These are phyloP conservation scores for Pristiophorus japonicus DNA, from an alignment of 2,113 vertebrate species.

Conservation along the genomic window DNA sequence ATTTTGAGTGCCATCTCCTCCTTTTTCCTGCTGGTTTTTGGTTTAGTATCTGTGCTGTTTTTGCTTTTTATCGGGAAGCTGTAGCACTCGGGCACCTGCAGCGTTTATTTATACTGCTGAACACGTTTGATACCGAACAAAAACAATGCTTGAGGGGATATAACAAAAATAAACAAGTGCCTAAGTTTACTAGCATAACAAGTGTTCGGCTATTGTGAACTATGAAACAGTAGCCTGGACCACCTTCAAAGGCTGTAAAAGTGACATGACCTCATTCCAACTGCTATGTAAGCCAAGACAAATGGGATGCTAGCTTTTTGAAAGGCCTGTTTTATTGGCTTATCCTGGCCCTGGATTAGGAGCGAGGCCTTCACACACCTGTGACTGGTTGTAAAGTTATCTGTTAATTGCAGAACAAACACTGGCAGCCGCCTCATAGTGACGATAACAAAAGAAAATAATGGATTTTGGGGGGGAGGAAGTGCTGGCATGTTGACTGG, in stretches of 20 bases:
- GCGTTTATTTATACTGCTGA: background rate
- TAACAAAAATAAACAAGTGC: background rate
- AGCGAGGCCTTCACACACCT: background rate
- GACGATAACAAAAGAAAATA: too few species aligned
- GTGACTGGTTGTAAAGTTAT: background rate
- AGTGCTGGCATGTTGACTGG: background rate
- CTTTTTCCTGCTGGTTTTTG: background rate
- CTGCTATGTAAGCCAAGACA: background rate
- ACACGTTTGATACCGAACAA: background rate
- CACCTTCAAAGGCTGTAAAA: background rate
- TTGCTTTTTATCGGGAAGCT: background rate
- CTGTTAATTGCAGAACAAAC: constrained; percentile 18
- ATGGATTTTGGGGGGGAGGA: background rate
- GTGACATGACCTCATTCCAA: constrained; percentile 4
- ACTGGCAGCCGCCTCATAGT: background rate
- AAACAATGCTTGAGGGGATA: background rate
- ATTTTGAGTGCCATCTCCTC: background rate
- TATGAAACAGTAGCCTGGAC: background rate
- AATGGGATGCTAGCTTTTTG: background rate
- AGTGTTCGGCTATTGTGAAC: background rate
- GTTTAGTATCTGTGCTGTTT: background rate
- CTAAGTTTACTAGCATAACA: background rate
- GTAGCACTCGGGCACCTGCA: background rate
- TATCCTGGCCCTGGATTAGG: background rate
- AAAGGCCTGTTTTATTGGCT: background rate